These are phyloP conservation scores for Gymnobelideus leadbeateri DNA, from an alignment of 2,113 vertebrate genomes.

Conservation along the genomic window DNA sequence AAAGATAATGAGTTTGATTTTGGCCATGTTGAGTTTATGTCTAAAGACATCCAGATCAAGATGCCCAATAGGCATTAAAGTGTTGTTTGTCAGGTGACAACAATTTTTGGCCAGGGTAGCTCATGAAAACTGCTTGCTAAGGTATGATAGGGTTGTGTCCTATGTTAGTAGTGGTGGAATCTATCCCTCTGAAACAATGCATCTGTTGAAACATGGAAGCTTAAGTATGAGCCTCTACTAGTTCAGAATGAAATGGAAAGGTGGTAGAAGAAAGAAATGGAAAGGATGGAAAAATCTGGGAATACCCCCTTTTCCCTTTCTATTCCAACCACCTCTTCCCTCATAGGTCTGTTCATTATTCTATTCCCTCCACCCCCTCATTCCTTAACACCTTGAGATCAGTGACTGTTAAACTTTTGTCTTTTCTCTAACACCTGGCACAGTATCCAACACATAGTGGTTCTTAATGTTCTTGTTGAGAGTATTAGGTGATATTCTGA, in stretches of 20 bases:
- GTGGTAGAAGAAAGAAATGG: neutral
- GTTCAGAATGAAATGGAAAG: neutral
- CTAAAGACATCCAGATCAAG: neutral
- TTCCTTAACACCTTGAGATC: neutral
- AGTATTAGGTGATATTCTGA: neutral
- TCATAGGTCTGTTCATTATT: neutral
- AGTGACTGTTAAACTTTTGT: neutral
- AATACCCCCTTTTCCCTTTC: neutral
- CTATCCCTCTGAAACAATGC: neutral
- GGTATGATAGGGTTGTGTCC: neutral
- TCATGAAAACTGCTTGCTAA: neutral
- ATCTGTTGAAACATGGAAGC: neutral
- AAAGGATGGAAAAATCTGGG: neutral
- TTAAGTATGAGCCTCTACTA: neutral
- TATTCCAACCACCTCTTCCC: neutral
- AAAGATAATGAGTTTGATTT: neutral
- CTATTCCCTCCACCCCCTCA: neutral
- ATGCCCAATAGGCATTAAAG: neutral
- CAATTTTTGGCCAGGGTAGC: neutral
- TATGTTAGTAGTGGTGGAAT: neutral
- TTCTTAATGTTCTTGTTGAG: neutral
- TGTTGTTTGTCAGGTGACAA: neutral
- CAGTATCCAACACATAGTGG: neutral
- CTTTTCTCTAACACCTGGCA: neutral
- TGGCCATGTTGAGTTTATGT: neutral